Conservation (phyloP, 2,797 vertebrate genomes). For the Peromyscus aztecus region DNA sequence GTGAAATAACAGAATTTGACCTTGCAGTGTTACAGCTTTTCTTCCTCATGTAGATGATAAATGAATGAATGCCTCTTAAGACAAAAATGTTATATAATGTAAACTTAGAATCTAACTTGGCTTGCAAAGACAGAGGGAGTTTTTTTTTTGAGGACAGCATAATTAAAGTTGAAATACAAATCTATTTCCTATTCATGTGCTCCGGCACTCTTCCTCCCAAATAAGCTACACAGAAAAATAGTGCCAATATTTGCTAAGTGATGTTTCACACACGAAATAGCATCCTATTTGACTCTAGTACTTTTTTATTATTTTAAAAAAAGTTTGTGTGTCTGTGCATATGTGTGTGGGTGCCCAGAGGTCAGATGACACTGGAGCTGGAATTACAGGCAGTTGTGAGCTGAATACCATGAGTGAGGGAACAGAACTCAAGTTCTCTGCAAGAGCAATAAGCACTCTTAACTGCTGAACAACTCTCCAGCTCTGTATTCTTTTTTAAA, state of each 20-base stretch:
- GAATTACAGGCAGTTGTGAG: background rate
- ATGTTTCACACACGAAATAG: slow-evolving; percentile 11
- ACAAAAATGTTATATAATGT: background rate
- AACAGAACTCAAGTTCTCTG: background rate
- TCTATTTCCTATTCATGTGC: background rate
- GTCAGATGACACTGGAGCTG: too few relatives aligned
- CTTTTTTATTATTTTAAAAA: background rate
- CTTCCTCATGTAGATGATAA: background rate
- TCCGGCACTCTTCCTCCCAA: background rate
- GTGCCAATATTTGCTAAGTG: slow-evolving; percentile 31
- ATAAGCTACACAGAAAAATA: background rate
- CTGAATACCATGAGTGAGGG: background rate
- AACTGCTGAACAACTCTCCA: background rate
- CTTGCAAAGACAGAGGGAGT: background rate
- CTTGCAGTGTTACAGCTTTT: slow-evolving; percentile 41
- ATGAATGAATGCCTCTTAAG: slow-evolving; percentile 27
- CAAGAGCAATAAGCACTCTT: background rate
- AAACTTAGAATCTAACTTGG: slow-evolving; percentile 23
- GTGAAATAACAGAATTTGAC: slow-evolving; percentile 45
- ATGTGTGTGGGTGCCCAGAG: background rate
- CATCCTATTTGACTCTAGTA: background rate
- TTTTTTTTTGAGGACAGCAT: background rate
- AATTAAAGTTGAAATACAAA: slow-evolving; percentile 43
- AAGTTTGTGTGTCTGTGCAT: background rate
- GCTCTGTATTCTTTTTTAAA: background rate